Conservation (phyloP, 37 sponge, comb jelly and placozoan genomes). For the Axinella damicornis region DNA sequence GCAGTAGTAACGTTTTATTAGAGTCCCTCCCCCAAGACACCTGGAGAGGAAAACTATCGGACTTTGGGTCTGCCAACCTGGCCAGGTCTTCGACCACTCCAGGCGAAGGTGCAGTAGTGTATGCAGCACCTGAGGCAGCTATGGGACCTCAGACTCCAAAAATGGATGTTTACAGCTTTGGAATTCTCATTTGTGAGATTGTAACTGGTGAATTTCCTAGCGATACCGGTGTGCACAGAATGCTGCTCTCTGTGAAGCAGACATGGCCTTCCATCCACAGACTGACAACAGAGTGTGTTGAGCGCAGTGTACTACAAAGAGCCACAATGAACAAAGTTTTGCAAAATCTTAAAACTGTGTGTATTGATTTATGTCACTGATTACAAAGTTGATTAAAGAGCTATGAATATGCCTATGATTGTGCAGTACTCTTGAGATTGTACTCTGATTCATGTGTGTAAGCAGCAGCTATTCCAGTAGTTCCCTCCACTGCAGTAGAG, state of each 20-base stretch:
- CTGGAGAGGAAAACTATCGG: conserved; percentile 74
- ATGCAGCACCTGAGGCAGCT: conserved; percentile 67
- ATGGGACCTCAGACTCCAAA: conserved; percentile 37
- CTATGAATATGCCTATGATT: no score
- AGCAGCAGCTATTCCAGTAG: conserved; percentile 53
- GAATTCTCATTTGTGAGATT: conserved; percentile 47
- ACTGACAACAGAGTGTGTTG: no score
- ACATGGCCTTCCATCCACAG: not conserved
- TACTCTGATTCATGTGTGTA: conserved; percentile 72
- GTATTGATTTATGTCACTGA: no score
- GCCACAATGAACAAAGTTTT: no score
- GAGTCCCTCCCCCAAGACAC: not conserved
- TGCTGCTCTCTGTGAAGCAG: not conserved
- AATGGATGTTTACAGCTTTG: conserved; percentile 70
- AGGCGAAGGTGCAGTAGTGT: conserved; percentile 53
- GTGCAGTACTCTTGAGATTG: not conserved
- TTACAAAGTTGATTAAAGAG: no score
- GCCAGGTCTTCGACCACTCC: conserved; percentile 7
- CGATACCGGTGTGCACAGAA: not conserved
- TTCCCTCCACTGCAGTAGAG: conserved; percentile 61
- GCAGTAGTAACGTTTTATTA: conserved; percentile 71
- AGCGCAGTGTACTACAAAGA: no score
- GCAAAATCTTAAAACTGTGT: no score
- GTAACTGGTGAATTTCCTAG: conserved; percentile 7
- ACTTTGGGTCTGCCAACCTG: conserved; percentile 79